Evolutionary conservation across 2,113 vertebrate genomes (phyloP), one percentile per base, ranked within the genome.

Genomic region (Takifugu flavidus): DNA sequence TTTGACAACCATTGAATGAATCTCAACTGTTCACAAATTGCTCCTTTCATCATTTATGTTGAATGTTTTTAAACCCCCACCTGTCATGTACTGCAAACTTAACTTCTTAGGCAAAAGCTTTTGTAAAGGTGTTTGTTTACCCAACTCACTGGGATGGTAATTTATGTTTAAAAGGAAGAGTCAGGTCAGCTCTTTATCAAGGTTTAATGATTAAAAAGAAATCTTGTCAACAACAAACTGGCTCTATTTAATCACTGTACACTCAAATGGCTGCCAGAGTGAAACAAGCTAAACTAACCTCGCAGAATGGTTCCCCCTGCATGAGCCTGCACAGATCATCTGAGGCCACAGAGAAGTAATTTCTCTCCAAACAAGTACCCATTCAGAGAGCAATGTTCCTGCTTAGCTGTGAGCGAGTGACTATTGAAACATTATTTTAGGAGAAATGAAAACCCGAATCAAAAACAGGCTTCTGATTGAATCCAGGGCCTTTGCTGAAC

Each of bases 401-500:
- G 76, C 67, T 77, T 66, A 70, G 75, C 72, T 64, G 61, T 74
- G 58, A 78, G 60, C 70, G 70, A 68, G 67, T 74, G 46, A 70
- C 64, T 70, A 52, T 54, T 65, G 63, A 78, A 84, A 77, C 73
- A 78, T 82, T 65, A 84, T 79, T 80, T 82, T 71, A 58, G 67
- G 56, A 75, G 69, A 71, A 83, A 78, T 79, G 60, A 72, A 81
- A 81, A 86, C 74, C 72, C 67, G 53, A 80, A 79, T 75, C 63
- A 77, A 73, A 83, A 78, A 76, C 58, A 65, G 62, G 49, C 27
- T 67, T 80, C 70, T 83, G 77, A 88, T 86, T 83, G 71, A 62
- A 78, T 83, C 72, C 62, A 57, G 65, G 74, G 74, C 82, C 83
- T 86, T 77, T 79, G 53, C 65, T 87, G 85, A 87, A 83, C 83